Evolutionary conservation across 2,888 invertebrate genomes (phyloP).

Genomic region (Encarsia formosa): DNA sequence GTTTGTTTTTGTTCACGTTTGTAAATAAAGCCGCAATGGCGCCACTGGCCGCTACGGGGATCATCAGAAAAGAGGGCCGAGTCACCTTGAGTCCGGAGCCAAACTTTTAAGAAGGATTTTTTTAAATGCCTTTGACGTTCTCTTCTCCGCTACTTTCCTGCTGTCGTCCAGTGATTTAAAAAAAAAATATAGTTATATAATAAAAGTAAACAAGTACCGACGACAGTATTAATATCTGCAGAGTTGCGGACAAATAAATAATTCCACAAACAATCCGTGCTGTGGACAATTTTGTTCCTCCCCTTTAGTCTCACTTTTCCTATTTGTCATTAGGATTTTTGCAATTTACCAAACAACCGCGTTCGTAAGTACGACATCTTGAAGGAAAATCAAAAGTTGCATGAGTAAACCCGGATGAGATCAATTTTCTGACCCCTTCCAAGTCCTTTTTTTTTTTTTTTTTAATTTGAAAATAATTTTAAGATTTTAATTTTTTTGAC

Average conservation of each 20-base stretch:
- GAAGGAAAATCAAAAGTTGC: too few species aligned
- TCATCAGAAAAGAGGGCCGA: slow-evolving; percentile 49
- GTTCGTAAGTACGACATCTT: slow-evolving; percentile 26
- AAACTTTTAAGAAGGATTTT: slow-evolving; percentile 39
- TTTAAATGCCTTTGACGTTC: too few species aligned
- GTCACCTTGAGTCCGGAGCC: slow-evolving; percentile 41
- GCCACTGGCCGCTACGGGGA: slow-evolving; percentile 50
- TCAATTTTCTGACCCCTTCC: too few species aligned
- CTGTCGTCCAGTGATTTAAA: slow-evolving; percentile 5
- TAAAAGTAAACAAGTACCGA: too few species aligned
- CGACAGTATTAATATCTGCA: slow-evolving; percentile 1
- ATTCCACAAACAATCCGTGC: too few species aligned
- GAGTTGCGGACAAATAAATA: slow-evolving; percentile 22
- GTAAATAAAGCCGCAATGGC: slow-evolving; percentile 33
- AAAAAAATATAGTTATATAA: not conserved
- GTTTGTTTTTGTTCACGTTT: slow-evolving; percentile 27
- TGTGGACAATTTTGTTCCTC: too few species aligned
- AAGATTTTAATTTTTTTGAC: too few species aligned
- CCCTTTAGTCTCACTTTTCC: slow-evolving; percentile 5
- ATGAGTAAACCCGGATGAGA: too few species aligned
- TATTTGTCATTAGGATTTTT: slow-evolving; percentile 15
- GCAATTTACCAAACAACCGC: slow-evolving; percentile 6
- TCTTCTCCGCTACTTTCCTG: slow-evolving; percentile 21
- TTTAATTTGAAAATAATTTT: too few species aligned
- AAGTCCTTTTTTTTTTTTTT: too few species aligned